Evolutionary conservation across 1,140 invertebrate genomes (phyloP), one percentile per base, ranked within the genome.

Genomic region (Caerostris darwini): DNA sequence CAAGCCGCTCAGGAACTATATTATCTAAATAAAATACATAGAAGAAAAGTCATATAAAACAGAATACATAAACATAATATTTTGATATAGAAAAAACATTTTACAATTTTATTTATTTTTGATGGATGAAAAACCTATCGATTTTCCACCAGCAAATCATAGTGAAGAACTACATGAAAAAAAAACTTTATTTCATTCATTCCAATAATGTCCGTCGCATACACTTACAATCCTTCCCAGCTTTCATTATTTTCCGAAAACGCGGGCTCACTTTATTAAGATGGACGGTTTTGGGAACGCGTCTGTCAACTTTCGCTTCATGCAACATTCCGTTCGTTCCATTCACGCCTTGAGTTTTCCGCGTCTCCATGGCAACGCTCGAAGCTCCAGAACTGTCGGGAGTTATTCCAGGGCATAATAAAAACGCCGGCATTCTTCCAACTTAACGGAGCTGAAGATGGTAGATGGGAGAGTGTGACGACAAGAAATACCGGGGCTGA

Each of bases 391-490:
- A n/a, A 14, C 81, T 50, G 85, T 34, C 53, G 10, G 10, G 57
- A 59, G 57, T 85, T n/a, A 12, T 85, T 58, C 14, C 61, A 64
- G 5, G 5, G 56, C 50, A 87, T 87, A 87, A 87, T 87, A 87
- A 87, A 87, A 87, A 87, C 64, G 34, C 57, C 57, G 85, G 64
- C 85, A 87, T 64, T 87, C 85, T 87, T 64, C 58, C 17, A 61
- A 87, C 19, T 64, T 64, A 85, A 87, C 85, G 10, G 85, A 87
- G 12, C 85, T 61, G 34, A 34, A 50, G 59, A 61, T 58, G 59
- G 64, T 87, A 50, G 85, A 61, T 56, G 50, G n/a, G n/a, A n/a
- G n/a, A 10, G 5, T n/a, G 19, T n/a, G n/a, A 56, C 34, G 34
- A 57, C 61, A 34, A 54, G 64, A 61, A 50, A 61, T 87, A 14